Conservation (phyloP, 2,113 vertebrate genomes). For the Oryzias woworae region DNA sequence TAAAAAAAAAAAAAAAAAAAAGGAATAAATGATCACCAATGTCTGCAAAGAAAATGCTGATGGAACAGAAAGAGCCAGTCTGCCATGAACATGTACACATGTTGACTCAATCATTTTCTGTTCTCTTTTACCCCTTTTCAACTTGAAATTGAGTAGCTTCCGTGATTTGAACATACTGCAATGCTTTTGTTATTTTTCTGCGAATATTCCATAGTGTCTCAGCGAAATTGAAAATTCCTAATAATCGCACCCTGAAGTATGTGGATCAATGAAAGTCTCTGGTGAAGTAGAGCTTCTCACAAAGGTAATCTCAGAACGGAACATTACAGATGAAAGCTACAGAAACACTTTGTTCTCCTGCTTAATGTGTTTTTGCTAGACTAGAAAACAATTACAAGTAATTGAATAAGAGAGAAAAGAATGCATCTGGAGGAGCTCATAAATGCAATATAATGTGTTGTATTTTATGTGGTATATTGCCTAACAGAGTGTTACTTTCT, state of each 20-base stretch:
- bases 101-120: too few relatives aligned
- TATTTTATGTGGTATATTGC: slow-evolving; percentile 8
- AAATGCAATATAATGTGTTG: slow-evolving; percentile 10
- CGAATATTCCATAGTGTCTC: too few relatives aligned
- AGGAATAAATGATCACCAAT: slow-evolving; percentile 5
- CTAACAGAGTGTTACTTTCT: slow-evolving; percentile 12
- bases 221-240: too few relatives aligned
- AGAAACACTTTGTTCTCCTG: background rate
- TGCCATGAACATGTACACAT: too few relatives aligned
- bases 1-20: slow-evolving; percentile 3
- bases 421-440: background rate
- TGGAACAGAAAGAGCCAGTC: too few relatives aligned
- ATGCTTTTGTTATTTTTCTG: too few relatives aligned
- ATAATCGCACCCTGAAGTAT: too few relatives aligned
- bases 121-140: too few relatives aligned
- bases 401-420: background rate
- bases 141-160: too few relatives aligned
- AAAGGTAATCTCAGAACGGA: background rate
- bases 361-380: background rate
- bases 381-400: background rate
- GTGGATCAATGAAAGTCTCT: slow-evolving; percentile 11
- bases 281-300: background rate
- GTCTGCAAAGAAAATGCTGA: too few relatives aligned
- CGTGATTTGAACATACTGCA: too few relatives aligned
- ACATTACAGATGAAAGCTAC: background rate